Conservation (phyloP, 1,140 invertebrate species). For the Lepidurus packardi region DNA sequence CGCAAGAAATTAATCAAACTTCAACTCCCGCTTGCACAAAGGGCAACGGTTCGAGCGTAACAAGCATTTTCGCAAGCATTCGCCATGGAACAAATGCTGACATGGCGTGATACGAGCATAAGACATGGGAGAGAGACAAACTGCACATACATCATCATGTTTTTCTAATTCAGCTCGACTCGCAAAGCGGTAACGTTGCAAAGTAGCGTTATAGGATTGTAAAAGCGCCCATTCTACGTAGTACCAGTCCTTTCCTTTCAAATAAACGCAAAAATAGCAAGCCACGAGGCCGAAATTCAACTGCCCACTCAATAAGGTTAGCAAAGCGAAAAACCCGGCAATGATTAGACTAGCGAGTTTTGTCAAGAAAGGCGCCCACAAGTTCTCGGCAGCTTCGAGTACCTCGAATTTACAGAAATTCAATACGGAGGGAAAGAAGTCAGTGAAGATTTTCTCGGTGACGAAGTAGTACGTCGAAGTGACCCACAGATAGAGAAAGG, state of each 20-base stretch:
- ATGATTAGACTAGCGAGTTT: slow-evolving; percentile 51
- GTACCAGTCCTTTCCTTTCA: slow-evolving; percentile 57
- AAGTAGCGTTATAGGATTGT: slow-evolving; percentile 50
- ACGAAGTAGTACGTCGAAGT: slow-evolving; percentile 64
- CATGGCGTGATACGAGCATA: slow-evolving; percentile 65
- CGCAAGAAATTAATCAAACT: slow-evolving; percentile 40
- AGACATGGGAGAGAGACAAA: slow-evolving; percentile 62
- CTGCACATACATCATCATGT: slow-evolving; percentile 67
- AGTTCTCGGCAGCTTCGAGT: slow-evolving; percentile 59
- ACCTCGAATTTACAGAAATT: slow-evolving; percentile 53
- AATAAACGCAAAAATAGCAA: slow-evolving; percentile 60
- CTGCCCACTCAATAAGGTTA: slow-evolving; percentile 49
- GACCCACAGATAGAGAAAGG: slow-evolving; percentile 54
- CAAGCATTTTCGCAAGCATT: slow-evolving; percentile 62
- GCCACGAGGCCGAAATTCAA: slow-evolving; percentile 54
- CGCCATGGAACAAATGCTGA: slow-evolving; percentile 68
- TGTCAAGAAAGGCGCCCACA: slow-evolving; percentile 60
- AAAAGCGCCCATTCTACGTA: slow-evolving; percentile 52
- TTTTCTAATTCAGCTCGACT: slow-evolving; percentile 57
- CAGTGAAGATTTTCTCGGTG: slow-evolving; percentile 62
- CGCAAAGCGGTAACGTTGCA: slow-evolving; percentile 55
- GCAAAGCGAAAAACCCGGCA: slow-evolving; percentile 50
- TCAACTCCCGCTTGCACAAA: slow-evolving; percentile 59
- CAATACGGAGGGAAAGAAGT: slow-evolving; percentile 55
- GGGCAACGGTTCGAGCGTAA: slow-evolving; percentile 63